These are phyloP conservation scores for Synergus laeviventris DNA, from an alignment of 2,888 invertebrate genomes.

Conservation along the genomic window DNA sequence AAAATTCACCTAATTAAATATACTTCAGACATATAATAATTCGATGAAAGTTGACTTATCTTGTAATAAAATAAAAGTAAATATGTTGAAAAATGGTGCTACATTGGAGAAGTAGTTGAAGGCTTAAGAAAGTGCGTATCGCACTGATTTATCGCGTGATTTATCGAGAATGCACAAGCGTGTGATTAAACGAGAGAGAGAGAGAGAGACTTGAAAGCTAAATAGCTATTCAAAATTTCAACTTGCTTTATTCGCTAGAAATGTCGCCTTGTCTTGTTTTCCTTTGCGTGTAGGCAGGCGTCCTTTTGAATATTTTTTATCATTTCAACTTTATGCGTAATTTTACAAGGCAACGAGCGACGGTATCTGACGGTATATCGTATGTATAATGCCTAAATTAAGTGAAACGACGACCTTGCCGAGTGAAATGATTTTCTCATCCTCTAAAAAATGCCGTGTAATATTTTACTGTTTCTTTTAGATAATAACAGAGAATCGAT, in stretches of 20 bases:
- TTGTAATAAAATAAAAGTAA: neutral
- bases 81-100: neutral
- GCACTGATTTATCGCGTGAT: slow-evolving; percentile 20
- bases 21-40: no score
- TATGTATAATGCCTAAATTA: no score
- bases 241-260: neutral
- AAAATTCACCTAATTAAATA: neutral
- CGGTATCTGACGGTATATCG: no score
- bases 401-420: no score
- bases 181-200: neutral
- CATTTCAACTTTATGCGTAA: neutral
- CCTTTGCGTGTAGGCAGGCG: neutral
- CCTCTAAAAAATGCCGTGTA: no score
- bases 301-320: slow-evolving; percentile 18
- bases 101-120: neutral
- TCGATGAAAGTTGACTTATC: neutral
- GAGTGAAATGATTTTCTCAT: no score
- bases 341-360: neutral
- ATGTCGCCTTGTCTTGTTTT: neutral
- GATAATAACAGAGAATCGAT: no score
- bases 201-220: neutral
- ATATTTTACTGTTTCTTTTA: no score
- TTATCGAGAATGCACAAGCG: slow-evolving; percentile 17
- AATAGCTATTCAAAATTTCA: slow-evolving; percentile 25
- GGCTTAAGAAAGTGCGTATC: slow-evolving; percentile 9